These are phyloP conservation scores for Platypus cylindrus DNA, from an alignment of 2,888 invertebrate genomes.

Conservation along the genomic window DNA sequence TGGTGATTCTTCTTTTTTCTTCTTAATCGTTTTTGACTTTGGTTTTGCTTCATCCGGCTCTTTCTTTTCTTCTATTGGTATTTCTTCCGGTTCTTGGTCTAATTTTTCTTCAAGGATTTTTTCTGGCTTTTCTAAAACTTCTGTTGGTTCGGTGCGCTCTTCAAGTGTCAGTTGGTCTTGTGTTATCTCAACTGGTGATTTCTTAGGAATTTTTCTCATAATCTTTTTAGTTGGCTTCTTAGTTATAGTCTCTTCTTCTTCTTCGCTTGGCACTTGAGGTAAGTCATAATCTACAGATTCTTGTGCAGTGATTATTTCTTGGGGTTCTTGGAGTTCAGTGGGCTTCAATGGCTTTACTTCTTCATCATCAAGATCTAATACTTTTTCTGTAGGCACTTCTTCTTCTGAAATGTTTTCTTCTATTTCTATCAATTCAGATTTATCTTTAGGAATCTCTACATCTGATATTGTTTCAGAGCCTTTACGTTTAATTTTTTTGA, in stretches of 20 bases:
- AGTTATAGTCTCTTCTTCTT: conserved; percentile 12
- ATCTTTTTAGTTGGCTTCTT: conserved; percentile 15
- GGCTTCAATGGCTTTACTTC: conserved; percentile 16
- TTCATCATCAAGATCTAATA: conserved; percentile 26
- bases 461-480: conserved; percentile 15
- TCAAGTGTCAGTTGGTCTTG: too few relatives aligned
- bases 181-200: too few relatives aligned
- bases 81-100: conserved; percentile 19
- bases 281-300: conserved; percentile 23
- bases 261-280: conserved; percentile 13
- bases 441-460: conserved; percentile 23
- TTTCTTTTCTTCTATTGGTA: conserved; percentile 19
- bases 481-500: conserved; percentile 21
- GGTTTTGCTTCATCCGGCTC: conserved; percentile 8
- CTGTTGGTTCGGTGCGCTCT: not conserved
- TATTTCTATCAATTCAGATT: conserved; percentile 16
- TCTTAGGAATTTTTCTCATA: conserved; percentile 2
- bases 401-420: conserved; percentile 17
- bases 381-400: conserved; percentile 24
- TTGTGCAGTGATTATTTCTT: conserved; percentile 17
- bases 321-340: conserved; percentile 19
- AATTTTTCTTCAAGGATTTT: conserved; percentile 7
- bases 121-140: conserved; percentile 4
- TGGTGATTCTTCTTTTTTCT: conserved; percentile 30
- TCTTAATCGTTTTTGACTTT: conserved; percentile 16